These are phyloP conservation scores for Biston betularia DNA, from an alignment of 2,888 invertebrate genomes.

Conservation along the genomic window DNA sequence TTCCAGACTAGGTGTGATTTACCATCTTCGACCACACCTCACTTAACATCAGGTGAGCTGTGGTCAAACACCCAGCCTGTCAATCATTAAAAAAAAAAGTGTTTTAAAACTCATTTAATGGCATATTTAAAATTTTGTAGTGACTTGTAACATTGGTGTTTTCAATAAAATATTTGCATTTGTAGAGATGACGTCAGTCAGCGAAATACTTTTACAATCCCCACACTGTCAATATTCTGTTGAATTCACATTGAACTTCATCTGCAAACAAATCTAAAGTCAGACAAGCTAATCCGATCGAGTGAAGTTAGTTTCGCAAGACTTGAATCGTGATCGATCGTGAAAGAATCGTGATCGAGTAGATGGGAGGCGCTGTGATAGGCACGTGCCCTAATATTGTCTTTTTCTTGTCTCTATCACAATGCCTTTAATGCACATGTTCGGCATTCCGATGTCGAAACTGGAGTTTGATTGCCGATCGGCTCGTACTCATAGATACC, in stretches of 20 bases:
- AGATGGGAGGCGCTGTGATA: slow-evolving; percentile 42
- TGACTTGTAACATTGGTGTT: too few species aligned
- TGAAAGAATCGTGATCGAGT: slow-evolving; percentile 46
- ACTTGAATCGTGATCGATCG: slow-evolving; percentile 36
- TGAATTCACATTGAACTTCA: slow-evolving; percentile 47
- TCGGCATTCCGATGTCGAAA: slow-evolving; percentile 47
- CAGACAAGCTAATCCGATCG: slow-evolving; percentile 34
- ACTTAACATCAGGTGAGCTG: too few species aligned
- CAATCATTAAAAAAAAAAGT: too few species aligned
- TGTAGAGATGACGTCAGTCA: too few species aligned
- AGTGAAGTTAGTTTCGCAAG: slow-evolving; percentile 44
- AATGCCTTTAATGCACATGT: slow-evolving; percentile 40
- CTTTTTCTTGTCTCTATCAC: slow-evolving; percentile 31
- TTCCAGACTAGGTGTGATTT: too few species aligned
- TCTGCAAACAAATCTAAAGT: slow-evolving; percentile 28
- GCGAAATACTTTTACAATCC: too few species aligned
- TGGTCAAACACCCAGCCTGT: too few species aligned
- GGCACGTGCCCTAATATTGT: slow-evolving; percentile 43
- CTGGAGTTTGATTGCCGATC: slow-evolving; percentile 31
- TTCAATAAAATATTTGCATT: too few species aligned
- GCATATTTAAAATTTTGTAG: too few species aligned
- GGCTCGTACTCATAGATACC: slow-evolving; percentile 5
- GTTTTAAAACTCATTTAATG: too few species aligned
- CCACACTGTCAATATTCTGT: too few species aligned
- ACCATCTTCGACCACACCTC: too few species aligned